Evolutionary conservation across 1,140 invertebrate genomes (phyloP).

Genomic region (Popillia japonica): DNA sequence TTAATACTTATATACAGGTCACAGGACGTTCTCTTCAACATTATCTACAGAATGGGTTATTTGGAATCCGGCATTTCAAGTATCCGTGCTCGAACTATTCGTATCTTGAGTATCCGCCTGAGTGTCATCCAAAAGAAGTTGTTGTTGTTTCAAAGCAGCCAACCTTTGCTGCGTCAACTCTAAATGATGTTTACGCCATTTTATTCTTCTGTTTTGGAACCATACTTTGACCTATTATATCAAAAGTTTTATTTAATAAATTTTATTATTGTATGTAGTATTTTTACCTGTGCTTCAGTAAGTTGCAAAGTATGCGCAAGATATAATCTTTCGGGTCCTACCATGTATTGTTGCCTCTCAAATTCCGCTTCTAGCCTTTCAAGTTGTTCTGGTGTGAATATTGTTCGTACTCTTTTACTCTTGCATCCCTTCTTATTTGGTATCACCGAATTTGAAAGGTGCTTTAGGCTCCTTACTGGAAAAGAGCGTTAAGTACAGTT

Average conservation of each 20-base stretch:
- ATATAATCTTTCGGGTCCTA: conserved; percentile 89
- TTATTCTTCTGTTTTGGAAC: conserved; percentile 96
- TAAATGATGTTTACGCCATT: conserved; percentile 93
- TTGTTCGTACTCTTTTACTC: conserved; percentile 87
- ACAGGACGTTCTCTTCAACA: conserved; percentile 13
- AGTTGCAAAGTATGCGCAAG: conserved; percentile 87
- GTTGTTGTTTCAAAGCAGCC: conserved; percentile 75
- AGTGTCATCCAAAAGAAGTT: conserved; percentile 54
- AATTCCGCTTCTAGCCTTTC: conserved; percentile 92
- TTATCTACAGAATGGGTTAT: conserved; percentile 5
- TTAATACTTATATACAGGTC: conserved; percentile 28
- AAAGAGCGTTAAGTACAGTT: conserved; percentile 38
- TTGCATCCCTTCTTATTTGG: conserved; percentile 57
- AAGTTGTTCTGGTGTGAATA: conserved; percentile 93
- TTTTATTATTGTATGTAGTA: background rate
- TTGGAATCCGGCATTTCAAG: conserved; percentile 46
- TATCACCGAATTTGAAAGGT: conserved; percentile 49
- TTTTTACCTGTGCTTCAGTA: conserved; percentile 85
- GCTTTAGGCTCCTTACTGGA: conserved; percentile 55
- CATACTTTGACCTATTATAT: conserved; percentile 88
- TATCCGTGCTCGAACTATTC: conserved; percentile 57
- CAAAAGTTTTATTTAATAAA: conserved; percentile 15
- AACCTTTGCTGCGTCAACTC: conserved; percentile 90
- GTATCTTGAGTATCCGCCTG: conserved; percentile 51
- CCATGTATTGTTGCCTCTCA: conserved; percentile 94